Evolutionary conservation across 1,140 invertebrate species (phyloP).

Genomic region (Sycophaga agraensis): DNA sequence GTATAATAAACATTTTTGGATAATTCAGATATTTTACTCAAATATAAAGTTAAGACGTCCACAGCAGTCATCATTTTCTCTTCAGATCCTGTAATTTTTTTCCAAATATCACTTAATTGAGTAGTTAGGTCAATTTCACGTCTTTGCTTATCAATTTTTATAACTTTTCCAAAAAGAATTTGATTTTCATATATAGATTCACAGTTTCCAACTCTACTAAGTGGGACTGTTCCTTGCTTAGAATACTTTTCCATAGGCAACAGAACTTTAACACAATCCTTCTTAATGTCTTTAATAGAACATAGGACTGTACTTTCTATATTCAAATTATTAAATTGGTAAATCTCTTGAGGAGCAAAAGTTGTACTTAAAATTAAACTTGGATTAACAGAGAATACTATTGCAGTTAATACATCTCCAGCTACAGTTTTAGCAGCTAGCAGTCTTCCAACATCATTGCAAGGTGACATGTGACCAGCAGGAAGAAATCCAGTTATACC

Average conservation of each 20-base stretch:
- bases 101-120: constrained; percentile 36
- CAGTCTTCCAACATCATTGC: constrained; percentile 38
- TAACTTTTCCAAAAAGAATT: constrained; percentile 43
- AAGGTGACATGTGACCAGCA: constrained; percentile 47
- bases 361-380: constrained; percentile 43
- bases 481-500: constrained; percentile 42
- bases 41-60: constrained; percentile 41
- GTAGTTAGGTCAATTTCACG: constrained; percentile 34
- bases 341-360: constrained; percentile 29
- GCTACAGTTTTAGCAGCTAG: constrained; percentile 36
- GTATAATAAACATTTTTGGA: constrained; percentile 36
- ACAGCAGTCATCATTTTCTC: constrained; percentile 35
- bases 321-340: constrained; percentile 35
- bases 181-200: constrained; percentile 37
- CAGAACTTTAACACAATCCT: constrained; percentile 37
- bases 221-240: constrained; percentile 33
- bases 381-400: constrained; percentile 43
- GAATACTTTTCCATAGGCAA: constrained; percentile 38
- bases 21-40: constrained; percentile 44
- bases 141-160: constrained; percentile 32
- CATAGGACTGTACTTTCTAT: constrained; percentile 41
- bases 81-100: constrained; percentile 24
- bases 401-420: constrained; percentile 40
- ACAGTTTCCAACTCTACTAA: constrained; percentile 32
- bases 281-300: constrained; percentile 37